phyloP scores from a whole-genome alignment of 1,140 invertebrate genomes.

The Calycopis cecrops region DNA sequence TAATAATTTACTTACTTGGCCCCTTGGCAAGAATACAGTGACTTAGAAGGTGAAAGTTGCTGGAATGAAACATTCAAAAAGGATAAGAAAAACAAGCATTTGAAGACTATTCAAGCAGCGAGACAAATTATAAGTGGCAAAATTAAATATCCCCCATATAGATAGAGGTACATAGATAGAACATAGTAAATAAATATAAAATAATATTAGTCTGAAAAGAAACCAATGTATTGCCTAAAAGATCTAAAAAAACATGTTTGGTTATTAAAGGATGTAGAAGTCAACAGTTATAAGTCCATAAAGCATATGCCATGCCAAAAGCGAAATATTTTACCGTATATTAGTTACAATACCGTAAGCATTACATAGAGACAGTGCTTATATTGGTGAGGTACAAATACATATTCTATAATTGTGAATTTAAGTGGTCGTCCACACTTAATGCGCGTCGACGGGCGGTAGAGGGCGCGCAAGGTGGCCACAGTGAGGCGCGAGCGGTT shows the following conservation, averaged over 20 bases:
- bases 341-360: slow-evolving; percentile 3
- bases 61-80: slow-evolving; percentile 67
- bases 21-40: slow-evolving; percentile 65
- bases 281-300: neutral
- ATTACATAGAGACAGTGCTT: neutral
- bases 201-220: neutral
- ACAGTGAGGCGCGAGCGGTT: too few species aligned
- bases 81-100: slow-evolving; percentile 58
- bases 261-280: neutral
- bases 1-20: slow-evolving; percentile 58
- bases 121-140: slow-evolving; percentile 30
- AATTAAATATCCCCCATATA: slow-evolving; percentile 16
- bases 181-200: neutral
- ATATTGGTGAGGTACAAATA: too few species aligned
- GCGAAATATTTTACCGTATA: neutral
- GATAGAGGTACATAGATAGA: neutral
- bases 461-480: too few species aligned
- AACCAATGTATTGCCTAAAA: neutral
- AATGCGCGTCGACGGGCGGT: too few species aligned
- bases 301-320: slow-evolving; percentile 3
- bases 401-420: too few species aligned
- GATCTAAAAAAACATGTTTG: too few species aligned
- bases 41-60: slow-evolving; percentile 71
- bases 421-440: too few species aligned
- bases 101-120: slow-evolving; percentile 34